A percentile compares a stretch with the other conserved stretches of the same genome.
Evolutionary conservation across 2,888 invertebrate genomes (phyloP).

Genomic region (Graphium colonna): DNA sequence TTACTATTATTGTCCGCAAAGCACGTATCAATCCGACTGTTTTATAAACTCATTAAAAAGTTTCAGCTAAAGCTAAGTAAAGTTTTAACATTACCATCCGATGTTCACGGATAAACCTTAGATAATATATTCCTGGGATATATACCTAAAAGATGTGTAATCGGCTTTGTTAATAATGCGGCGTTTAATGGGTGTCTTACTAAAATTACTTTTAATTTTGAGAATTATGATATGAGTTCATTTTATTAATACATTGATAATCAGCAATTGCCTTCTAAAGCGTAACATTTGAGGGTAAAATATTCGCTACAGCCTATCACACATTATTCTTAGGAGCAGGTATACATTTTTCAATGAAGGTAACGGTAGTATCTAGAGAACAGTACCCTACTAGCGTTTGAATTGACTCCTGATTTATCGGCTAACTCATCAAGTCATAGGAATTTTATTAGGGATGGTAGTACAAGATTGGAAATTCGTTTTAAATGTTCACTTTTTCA

Average conservation of each 20-base stretch:
- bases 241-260: too few species aligned
- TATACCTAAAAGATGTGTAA: constrained; percentile 27
- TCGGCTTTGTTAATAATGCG: constrained; percentile 29
- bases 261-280: too few species aligned
- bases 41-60: constrained; percentile 25
- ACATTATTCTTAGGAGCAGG: background rate
- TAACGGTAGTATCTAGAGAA: background rate
- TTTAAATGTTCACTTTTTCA: constrained; percentile 28
- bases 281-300: background rate
- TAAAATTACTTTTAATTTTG: constrained; percentile 32
- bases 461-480: constrained; percentile 30
- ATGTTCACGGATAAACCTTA: constrained; percentile 29
- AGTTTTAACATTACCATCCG: constrained; percentile 30
- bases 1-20: constrained; percentile 15
- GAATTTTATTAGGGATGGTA: constrained; percentile 31
- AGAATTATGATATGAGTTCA: constrained; percentile 27
- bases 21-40: constrained; percentile 18
- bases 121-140: constrained; percentile 31
- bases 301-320: background rate
- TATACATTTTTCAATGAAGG: background rate
- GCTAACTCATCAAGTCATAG: constrained; percentile 3
- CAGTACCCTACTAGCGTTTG: background rate
- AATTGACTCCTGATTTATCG: too few species aligned
- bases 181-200: constrained; percentile 28
- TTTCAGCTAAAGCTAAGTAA: constrained; percentile 29